Base-by-base conservation (phyloP, 2,888 invertebrate genomes). In the Leptopilina drosophilae region DNA sequence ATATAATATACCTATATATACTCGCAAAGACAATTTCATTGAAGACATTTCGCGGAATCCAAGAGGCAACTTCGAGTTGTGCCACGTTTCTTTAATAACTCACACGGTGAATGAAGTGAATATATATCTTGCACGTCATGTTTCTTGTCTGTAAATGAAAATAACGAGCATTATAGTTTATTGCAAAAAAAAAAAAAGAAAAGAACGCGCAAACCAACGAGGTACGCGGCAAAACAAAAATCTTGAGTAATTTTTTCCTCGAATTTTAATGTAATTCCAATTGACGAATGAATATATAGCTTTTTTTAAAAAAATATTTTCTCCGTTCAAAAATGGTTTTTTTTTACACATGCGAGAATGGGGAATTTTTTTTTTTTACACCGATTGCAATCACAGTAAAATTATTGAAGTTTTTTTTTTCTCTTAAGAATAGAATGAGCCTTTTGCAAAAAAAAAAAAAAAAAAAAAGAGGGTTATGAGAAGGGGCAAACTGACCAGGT, bases 401-500 rank as follows among this genome's bases (percentile, higher is more conserved):
- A 33, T 33, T 33, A 33, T 33, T 33, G 33, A 33, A 33, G 20
- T n/a, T 53, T 67, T 46, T 46, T 46, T 5, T 46, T n/a, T n/a
- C n/a, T 53, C 53, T 53, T 14, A 33, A 33, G 33, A 26, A 20
- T 7, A 53, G 14, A 20, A 56, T 8, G 26, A 26, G 2, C 33
- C 14, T 46, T 20, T 46, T 14, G 26, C 14, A 26, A 73, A 73
- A 20, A 20, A 20, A 20, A 0, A 73, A 20, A 20, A 20, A 20
- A 0, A 20, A 20, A 20, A 20, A 20, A 20, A 56, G 26, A 33
- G 53, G 69, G 8, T 73, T 73, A 26, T 26, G 49, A 14, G 69
- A 53, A 49, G 69, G 33, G 59, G 59, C n/a, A 14, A 69, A 73
- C 53, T 56, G 69, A 26, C 69, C 85, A 85, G 84, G 85, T 85